Conservation (phyloP, 2,888 invertebrate genomes). For the Agrotis segetum region DNA sequence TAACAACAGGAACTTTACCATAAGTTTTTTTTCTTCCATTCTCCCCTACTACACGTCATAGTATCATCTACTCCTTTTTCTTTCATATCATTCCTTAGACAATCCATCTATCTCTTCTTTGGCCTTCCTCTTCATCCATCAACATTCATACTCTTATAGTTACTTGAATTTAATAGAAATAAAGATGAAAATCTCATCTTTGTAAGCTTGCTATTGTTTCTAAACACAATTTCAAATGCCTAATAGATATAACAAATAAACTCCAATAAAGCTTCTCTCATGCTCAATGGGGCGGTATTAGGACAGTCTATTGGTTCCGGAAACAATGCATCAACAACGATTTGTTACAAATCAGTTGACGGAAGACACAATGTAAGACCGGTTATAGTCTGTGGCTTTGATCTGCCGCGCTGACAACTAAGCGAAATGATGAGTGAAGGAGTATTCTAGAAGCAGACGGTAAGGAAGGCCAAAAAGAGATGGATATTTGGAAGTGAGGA, state of each 20-base stretch:
- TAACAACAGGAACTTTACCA: too few relatives aligned
- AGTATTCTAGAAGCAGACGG: too few relatives aligned
- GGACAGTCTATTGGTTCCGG: constrained; percentile 61
- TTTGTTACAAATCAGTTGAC: constrained; percentile 64
- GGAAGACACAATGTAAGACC: constrained; percentile 56
- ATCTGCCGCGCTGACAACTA: constrained; percentile 38
- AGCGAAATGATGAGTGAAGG: background rate
- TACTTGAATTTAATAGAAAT: too few relatives aligned
- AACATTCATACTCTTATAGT: too few relatives aligned
- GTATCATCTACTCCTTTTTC: too few relatives aligned
- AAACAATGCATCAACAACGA: constrained; percentile 67
- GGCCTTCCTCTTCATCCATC: too few relatives aligned
- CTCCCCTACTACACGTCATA: too few relatives aligned
- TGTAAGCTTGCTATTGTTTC: constrained; percentile 1
- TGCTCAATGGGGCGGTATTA: constrained; percentile 40
- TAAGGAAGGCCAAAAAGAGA: too few relatives aligned
- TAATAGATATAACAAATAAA: constrained; percentile 13
- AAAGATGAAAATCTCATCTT: background rate
- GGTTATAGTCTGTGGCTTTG: constrained; percentile 45
- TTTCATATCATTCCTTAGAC: too few relatives aligned
- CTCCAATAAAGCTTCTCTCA: constrained; percentile 13
- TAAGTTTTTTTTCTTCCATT: too few relatives aligned
- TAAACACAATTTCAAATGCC: background rate
- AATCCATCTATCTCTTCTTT: too few relatives aligned
- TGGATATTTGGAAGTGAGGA: too few relatives aligned